Evolutionary conservation across 1,140 invertebrate genomes (phyloP), one percentile per base, ranked within the genome.

Genomic region (Aleiodes sp.): DNA sequence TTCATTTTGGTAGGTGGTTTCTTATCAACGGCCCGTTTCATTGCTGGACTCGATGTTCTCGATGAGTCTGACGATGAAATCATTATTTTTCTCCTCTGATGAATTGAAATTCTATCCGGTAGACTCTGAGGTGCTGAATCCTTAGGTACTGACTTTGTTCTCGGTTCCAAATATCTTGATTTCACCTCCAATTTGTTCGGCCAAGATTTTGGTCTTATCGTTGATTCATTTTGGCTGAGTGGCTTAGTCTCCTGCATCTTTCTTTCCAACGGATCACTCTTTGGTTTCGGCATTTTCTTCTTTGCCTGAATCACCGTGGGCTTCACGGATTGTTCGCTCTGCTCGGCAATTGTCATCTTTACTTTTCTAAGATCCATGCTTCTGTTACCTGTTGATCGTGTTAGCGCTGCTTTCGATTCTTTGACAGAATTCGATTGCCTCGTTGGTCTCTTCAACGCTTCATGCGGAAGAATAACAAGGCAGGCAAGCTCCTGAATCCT

Each of bases 41-140:
- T 87, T 0, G 90, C 90, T 9, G 91, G 91, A 78, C 90, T 91
- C 0, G 90, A 91, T 52, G 89, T 91, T 52, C 91, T 80, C 2
- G 89, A 90, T 0, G 91, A 91, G 78, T 88, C 89, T 33, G 84
- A 91, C 12, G 87, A 90, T 70, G 85, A 90, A 72, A 87, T 87
- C 77, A 86, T 87, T 78, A 84, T 80, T 77, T 86, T 76, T 70
- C 79, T 76, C 59, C 80, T 74, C 75, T 78, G 79, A 67, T 82
- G 78, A 26, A 24, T 10, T 9, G 70, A 60, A 67, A 79, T 73
- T 71, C 81, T 82, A 56, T 80, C 84, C 70, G 65, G 84, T 72
- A 73, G 80, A 76, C 33, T 71, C 74, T 68, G 71, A 0, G 70
- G 33, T 1, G 33, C 7, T 24, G 71, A 72, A 26, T 79, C 80